phyloP scores from a whole-genome alignment of 2,888 invertebrate genomes.

The Horisme vitalbata region DNA sequence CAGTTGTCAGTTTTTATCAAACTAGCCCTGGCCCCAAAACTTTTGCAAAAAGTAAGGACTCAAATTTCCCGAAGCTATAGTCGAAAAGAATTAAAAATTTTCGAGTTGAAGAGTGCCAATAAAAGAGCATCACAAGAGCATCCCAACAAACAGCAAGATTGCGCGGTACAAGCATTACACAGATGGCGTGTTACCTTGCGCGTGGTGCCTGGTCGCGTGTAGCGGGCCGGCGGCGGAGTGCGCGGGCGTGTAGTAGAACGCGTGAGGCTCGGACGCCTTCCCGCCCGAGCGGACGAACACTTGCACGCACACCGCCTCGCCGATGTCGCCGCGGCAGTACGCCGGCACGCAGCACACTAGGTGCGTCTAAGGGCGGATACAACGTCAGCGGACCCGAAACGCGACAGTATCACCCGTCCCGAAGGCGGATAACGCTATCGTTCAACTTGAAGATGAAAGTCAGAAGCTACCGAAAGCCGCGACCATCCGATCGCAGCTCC shows the following conservation, averaged over 20 bases:
- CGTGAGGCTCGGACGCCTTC: constrained; percentile 92
- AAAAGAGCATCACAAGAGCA: constrained; percentile 9
- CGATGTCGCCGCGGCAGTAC: constrained; percentile 86
- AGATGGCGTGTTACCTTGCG: constrained; percentile 60
- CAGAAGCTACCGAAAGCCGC: no score
- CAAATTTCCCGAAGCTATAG: no score
- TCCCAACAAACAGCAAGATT: constrained; percentile 18
- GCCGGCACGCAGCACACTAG: constrained; percentile 93
- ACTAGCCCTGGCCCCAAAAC: no score
- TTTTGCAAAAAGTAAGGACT: no score
- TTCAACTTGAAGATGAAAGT: no score
- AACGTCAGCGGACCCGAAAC: constrained; percentile 4
- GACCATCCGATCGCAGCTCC: no score
- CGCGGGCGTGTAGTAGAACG: constrained; percentile 90
- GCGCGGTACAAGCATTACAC: constrained; percentile 30
- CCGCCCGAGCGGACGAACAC: constrained; percentile 92
- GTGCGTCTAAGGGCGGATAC: constrained; percentile 85
- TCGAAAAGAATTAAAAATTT: no score
- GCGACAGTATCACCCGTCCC: constrained; percentile 4
- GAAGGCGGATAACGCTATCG: no score
- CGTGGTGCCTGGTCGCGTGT: constrained; percentile 60
- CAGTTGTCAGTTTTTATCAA: no score
- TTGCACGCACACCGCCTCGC: constrained; percentile 88
- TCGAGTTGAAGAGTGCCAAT: background rate
- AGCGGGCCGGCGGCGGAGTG: constrained; percentile 57